Evolutionary conservation across 2,797 vertebrate genomes (phyloP), one percentile per base, ranked within the genome.

Genomic region (Schizopygopsis pylzovi): DNA sequence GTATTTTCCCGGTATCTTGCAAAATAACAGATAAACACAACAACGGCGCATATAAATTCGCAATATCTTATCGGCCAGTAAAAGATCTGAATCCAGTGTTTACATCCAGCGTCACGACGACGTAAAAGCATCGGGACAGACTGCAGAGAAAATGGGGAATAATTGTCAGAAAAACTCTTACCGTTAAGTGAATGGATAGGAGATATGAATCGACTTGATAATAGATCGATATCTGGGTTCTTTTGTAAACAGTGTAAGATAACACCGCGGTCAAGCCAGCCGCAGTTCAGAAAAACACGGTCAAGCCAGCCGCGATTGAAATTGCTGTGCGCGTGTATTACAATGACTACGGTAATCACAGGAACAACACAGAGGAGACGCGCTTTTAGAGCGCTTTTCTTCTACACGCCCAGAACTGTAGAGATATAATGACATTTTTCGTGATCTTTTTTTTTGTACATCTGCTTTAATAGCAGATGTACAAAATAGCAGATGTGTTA

Each of bases 101-200:
- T 85, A 84, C 83, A 18, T 78, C 37, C 22, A 78, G 65, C 37
- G 83, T 59, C 61, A 78, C 61, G 33, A 28, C 75, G 47, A 13
- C 22, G 75, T 59, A 33, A 70, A 45, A 43, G 28, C 25, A 49
- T 68, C 16, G 37, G 6, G 11, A 25, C 22, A 11, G 45, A 84
- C 15, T 22, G 15, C 16, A 56, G 6, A 15, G 6, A 79, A 79
- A 84, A 45, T 6, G 1, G 11, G 8, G 16, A 11, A 45, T 43
- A 16, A 28, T 8, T 9, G n/a, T 6, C 16, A 41, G 39, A 18
- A 49, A 65, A 22, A 16, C n/a, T 22, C 83, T 84, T 84, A 84
- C 83, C 83, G 75, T 79, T 56, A 15, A 43, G 4, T 20, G 82
- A 54, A 9, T 16, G 45, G 33, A 22, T 16, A 22, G 37, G 20